Conservation (phyloP, 1,140 invertebrate species). For the Bombus superbus region DNA sequence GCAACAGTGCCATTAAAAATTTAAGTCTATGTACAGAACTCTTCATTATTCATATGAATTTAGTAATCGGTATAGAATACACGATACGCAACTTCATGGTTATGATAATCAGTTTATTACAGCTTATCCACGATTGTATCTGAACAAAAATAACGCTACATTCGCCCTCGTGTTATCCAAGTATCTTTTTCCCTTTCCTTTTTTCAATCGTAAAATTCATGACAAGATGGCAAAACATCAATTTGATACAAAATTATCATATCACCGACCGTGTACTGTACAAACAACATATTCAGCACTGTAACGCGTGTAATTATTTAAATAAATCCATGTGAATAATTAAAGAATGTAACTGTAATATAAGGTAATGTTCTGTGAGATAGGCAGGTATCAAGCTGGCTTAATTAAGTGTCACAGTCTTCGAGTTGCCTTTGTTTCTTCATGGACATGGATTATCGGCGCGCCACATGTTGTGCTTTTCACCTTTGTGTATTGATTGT, state of each 20-base stretch:
- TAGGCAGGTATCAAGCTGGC: constrained; percentile 83
- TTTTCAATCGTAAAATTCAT: constrained; percentile 67
- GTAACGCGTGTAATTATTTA: constrained; percentile 62
- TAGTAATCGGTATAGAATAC: constrained; percentile 69
- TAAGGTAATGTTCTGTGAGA: constrained; percentile 76
- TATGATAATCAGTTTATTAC: constrained; percentile 78
- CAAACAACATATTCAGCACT: constrained; percentile 70
- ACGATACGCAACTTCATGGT: constrained; percentile 66
- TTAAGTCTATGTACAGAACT: constrained; percentile 71
- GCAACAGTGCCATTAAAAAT: constrained; percentile 70
- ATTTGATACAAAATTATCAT: constrained; percentile 76
- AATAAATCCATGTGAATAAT: constrained; percentile 70
- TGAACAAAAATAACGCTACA: constrained; percentile 77
- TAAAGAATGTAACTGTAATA: constrained; percentile 72
- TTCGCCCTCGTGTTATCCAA: constrained; percentile 67
- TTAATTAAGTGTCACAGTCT: constrained; percentile 77
- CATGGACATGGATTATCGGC: constrained; percentile 57
- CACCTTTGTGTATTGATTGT: constrained; percentile 56
- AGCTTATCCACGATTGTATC: constrained; percentile 74
- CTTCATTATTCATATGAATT: constrained; percentile 72
- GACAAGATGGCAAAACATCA: constrained; percentile 72
- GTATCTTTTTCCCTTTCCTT: constrained; percentile 52
- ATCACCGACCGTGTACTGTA: constrained; percentile 72
- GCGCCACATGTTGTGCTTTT: constrained; percentile 52
- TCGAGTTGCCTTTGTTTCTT: constrained; percentile 71